A percentile compares a stretch with the other conserved stretches of the same genome.
Conservation (phyloP, 2,888 invertebrate genomes). For the Leucozona laternaria region DNA sequence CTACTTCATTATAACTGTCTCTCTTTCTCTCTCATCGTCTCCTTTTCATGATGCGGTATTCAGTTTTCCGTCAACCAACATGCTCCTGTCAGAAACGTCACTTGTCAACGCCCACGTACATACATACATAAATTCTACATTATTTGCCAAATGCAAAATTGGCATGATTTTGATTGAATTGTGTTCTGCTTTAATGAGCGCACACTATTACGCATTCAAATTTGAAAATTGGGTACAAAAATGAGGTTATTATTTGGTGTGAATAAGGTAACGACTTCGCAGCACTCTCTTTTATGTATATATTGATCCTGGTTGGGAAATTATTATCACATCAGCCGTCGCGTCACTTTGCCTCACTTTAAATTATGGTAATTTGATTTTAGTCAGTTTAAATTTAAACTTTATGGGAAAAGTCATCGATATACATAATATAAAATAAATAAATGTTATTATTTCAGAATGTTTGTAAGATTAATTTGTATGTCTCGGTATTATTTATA, state of each 20-base stretch:
- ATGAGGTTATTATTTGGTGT: slow-evolving; percentile 30
- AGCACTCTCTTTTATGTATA: slow-evolving; percentile 1
- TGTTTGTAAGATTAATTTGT: too few species aligned
- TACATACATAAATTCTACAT: background rate
- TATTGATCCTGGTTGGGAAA: slow-evolving; percentile 16
- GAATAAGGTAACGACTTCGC: slow-evolving; percentile 2
- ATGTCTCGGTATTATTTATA: too few species aligned
- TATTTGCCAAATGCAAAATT: slow-evolving; percentile 57
- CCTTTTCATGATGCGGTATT: slow-evolving; percentile 23
- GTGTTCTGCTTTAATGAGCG: slow-evolving; percentile 66
- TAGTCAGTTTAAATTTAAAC: slow-evolving; percentile 12
- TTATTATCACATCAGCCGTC: slow-evolving; percentile 22
- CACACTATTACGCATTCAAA: slow-evolving; percentile 59
- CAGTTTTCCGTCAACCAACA: slow-evolving; percentile 18
- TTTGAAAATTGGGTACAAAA: slow-evolving; percentile 62
- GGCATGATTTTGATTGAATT: slow-evolving; percentile 74
- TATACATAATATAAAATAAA: slow-evolving; percentile 12
- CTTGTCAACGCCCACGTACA: slow-evolving; percentile 31
- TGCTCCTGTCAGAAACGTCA: slow-evolving; percentile 46
- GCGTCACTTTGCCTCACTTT: slow-evolving; percentile 7
- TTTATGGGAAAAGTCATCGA: background rate
- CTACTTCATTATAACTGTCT: background rate
- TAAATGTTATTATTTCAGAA: background rate
- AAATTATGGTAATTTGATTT: slow-evolving; percentile 24
- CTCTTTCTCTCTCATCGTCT: background rate